Base-by-base conservation (phyloP, 2,797 vertebrate species). In the Nyctalus aviator region DNA sequence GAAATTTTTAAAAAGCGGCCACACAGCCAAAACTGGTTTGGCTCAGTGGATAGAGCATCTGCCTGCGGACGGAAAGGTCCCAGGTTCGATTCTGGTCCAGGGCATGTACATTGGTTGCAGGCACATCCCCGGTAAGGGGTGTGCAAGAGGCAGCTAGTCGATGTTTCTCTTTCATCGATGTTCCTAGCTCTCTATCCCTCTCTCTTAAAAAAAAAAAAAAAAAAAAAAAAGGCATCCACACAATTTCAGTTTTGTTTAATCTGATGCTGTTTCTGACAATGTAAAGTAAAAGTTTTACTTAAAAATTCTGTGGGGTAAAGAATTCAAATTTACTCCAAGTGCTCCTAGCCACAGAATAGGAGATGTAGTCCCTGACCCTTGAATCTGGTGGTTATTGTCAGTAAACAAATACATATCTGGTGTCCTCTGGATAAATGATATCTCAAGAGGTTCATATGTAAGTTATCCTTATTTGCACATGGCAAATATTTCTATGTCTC, bases 401-500 rank as follows among this genome's bases (percentile, higher is more conserved):
- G 20, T 89, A 37, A 82, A 72, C 57, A 88, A 90, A 87, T n/a
- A 77, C 8, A 41, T 87, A 69, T 20, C 48, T 15, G 50, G 32
- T 71, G 25, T 27, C 41, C 30, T 88, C 73, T 87, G 21, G 82
- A 78, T 85, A 81, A 18, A 66, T 10, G 15, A 93, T 86, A n/a
- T n/a, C 68, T 17, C 77, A 72, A 53, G n/a, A 62, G 10, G 44
- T 81, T 1, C 41, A 57, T 41, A 3, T 79, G 8, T 48, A 55
- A 59, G 41, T 91, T 75, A 85, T 76, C 66, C 37, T 59, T 87
- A 6, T 72, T 92, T 55, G 69, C 91, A 44, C 3, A 30, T 21
- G n/a, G 41, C 4, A 94, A 87, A 71, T 87, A 91, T 48, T 87
- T 93, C 68, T 83, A 53, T 72, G 81, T 75, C 82, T 90, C 62